These are phyloP conservation scores for Thecophora atra DNA, from an alignment of 2,888 invertebrate species.

Conservation along the genomic window DNA sequence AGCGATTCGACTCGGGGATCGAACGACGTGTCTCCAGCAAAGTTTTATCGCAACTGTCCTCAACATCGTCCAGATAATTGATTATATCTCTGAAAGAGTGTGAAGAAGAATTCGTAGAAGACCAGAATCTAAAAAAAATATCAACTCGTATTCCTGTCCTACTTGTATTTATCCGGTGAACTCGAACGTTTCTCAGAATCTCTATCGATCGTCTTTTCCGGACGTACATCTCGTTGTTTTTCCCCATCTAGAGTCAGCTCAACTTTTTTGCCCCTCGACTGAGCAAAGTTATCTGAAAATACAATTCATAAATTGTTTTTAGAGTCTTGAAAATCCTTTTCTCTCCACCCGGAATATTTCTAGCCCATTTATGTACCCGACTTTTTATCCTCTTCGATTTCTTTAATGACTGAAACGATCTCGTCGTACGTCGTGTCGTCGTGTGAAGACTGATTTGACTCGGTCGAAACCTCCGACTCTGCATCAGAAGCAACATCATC, in stretches of 20 bases:
- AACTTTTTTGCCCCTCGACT: constrained; percentile 53
- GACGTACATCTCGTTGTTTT: constrained; percentile 39
- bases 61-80: constrained; percentile 64
- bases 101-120: neutral
- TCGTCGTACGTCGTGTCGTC: constrained; percentile 64
- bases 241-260: constrained; percentile 54
- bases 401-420: constrained; percentile 65
- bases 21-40: constrained; percentile 62
- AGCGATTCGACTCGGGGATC: constrained; percentile 62
- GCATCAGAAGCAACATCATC: constrained; percentile 49
- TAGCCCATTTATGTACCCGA: constrained; percentile 52
- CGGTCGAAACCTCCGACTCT: constrained; percentile 53
- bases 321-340: neutral
- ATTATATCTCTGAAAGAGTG: constrained; percentile 60
- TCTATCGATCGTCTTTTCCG: constrained; percentile 10
- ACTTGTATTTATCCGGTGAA: constrained; percentile 61
- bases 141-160: neutral
- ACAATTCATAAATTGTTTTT: neutral
- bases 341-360: neutral
- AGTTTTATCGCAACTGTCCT: constrained; percentile 65
- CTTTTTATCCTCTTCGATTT: constrained; percentile 65
- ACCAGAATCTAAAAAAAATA: too few species aligned
- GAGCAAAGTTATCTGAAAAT: constrained; percentile 57
- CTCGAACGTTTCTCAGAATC: constrained; percentile 34
- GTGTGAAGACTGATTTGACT: constrained; percentile 58